These are phyloP conservation scores for Salticus scenicus DNA, from an alignment of 2,888 invertebrate genomes.

Conservation along the genomic window DNA sequence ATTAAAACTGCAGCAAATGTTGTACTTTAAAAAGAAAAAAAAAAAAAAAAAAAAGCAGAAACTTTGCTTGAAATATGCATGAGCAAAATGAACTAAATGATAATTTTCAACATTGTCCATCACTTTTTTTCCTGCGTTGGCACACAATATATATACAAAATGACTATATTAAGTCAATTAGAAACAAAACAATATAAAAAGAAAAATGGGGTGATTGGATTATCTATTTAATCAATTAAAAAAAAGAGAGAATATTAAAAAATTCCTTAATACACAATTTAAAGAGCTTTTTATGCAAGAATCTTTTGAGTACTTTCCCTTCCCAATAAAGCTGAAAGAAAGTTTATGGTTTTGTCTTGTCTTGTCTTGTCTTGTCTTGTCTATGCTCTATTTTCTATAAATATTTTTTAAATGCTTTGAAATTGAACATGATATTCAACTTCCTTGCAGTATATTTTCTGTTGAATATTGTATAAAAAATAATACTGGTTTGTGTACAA, in stretches of 20 bases:
- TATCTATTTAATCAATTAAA: no score
- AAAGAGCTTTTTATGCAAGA: no score
- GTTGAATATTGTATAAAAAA: no score
- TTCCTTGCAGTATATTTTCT: no score
- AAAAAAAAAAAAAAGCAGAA: neutral
- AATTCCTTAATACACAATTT: neutral
- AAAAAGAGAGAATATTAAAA: neutral
- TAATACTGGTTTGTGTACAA: no score
- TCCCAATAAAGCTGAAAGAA: no score
- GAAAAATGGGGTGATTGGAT: neutral
- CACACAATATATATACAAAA: conserved; percentile 4
- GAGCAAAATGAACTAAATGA: conserved; percentile 4
- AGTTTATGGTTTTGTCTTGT: no score
- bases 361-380: no score
- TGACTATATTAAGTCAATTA: neutral
- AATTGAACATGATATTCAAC: no score
- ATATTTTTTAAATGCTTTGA: no score
- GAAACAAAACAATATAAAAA: neutral
- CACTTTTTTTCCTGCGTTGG: neutral
- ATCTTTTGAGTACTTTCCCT: no score
- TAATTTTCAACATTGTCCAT: neutral
- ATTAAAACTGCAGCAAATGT: neutral
- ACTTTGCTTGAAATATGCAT: neutral
- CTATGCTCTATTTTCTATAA: no score
- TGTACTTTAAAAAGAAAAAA: neutral